These are phyloP conservation scores for Sipha flava DNA, from an alignment of 1,140 invertebrate species.

Conservation along the genomic window DNA sequence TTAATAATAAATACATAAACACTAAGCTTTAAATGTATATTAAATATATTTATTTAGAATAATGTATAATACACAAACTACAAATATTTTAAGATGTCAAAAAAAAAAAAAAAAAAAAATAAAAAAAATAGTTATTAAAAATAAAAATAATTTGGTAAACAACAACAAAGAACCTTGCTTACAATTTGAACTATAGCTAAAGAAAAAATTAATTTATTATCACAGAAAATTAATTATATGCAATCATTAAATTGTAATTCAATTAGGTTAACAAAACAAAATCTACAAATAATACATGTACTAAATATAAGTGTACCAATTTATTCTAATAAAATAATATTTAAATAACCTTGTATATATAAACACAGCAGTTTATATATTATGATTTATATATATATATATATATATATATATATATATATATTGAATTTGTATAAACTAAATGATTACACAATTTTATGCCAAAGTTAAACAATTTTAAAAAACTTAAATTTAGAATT, in stretches of 20 bases:
- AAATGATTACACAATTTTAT: neutral
- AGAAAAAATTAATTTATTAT: constrained; percentile 29
- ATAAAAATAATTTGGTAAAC: neutral
- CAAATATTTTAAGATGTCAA: no score
- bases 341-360: neutral
- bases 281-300: neutral
- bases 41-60: no score
- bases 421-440: no score
- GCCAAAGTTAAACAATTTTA: neutral
- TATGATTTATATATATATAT: neutral
- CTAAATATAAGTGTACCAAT: neutral
- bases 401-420: no score
- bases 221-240: constrained; percentile 27
- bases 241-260: neutral
- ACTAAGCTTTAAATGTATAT: no score
- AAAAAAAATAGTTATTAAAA: neutral
- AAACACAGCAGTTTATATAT: neutral
- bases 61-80: no score
- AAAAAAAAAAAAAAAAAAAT: neutral
- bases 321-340: neutral
- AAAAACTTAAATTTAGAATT: neutral
- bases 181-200: constrained; percentile 12
- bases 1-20: no score
- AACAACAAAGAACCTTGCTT: neutral
- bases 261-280: neutral